A percentile compares a stretch with the other conserved stretches of the same genome.
phyloP scores from a whole-genome alignment of 2,113 vertebrate genomes.

The Thunnus thynnus region DNA sequence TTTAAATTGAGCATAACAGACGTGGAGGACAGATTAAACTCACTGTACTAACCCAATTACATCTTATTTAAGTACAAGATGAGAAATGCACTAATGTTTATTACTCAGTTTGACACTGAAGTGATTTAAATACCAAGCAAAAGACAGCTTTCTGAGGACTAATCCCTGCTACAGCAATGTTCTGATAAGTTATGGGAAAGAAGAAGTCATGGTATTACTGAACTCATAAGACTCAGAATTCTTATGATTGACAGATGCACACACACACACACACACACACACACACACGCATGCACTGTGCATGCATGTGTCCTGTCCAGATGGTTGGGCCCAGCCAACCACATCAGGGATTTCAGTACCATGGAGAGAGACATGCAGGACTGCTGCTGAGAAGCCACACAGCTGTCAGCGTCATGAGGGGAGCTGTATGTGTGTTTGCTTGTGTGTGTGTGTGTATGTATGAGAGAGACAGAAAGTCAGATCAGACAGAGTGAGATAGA shows the following conservation, averaged over 20 bases:
- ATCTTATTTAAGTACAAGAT: not conserved
- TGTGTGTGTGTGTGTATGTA: slow-evolving; percentile 5
- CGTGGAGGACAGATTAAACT: not conserved
- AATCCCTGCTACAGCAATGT: slow-evolving; percentile 33
- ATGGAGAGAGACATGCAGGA: slow-evolving; percentile 73
- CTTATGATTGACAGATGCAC: slow-evolving; percentile 23
- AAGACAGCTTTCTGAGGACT: slow-evolving; percentile 4
- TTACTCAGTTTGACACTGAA: not conserved
- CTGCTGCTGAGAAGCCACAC: slow-evolving; percentile 23
- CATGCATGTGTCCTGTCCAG: slow-evolving; percentile 44
- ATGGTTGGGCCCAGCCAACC: slow-evolving; percentile 32
- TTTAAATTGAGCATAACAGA: not conserved
- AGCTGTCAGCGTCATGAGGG: slow-evolving; percentile 37
- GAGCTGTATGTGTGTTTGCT: not conserved
- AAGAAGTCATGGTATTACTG: slow-evolving; percentile 30
- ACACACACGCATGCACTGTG: not conserved
- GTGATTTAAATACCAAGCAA: slow-evolving; percentile 22
- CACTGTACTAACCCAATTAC: not conserved
- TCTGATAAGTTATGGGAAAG: slow-evolving; percentile 19
- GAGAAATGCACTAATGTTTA: not conserved
- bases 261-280: not conserved
- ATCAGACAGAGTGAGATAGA: not conserved
- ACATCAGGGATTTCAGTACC: slow-evolving; percentile 77
- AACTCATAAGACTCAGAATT: slow-evolving; percentile 6
- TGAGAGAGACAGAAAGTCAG: not conserved